These are phyloP conservation scores for Tetramorium parvispinum DNA, from an alignment of 1,140 invertebrate species.

Conservation along the genomic window DNA sequence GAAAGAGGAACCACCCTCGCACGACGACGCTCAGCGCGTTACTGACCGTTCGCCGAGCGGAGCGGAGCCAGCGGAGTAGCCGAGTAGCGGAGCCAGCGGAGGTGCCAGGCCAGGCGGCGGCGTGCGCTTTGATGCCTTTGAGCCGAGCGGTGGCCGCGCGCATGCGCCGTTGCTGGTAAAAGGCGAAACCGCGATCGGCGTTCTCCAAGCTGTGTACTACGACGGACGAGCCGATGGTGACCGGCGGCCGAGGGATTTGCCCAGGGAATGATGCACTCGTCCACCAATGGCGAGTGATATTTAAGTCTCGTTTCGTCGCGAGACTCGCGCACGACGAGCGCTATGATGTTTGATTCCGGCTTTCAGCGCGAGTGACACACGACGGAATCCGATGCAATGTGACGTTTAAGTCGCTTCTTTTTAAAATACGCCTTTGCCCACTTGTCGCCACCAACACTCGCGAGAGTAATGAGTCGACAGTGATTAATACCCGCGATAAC, in stretches of 20 bases:
- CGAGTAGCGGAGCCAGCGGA: not conserved
- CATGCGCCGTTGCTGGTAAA: conserved; percentile 52
- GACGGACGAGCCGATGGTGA: not conserved
- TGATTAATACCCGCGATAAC: conserved; percentile 5
- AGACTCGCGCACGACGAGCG: not conserved
- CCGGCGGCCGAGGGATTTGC: not conserved
- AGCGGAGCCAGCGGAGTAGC: not conserved
- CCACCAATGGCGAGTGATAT: not conserved
- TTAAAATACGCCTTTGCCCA: not conserved
- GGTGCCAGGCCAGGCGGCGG: conserved; percentile 27
- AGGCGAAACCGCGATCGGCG: conserved; percentile 29
- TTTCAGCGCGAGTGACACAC: not conserved
- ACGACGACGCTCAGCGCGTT: conserved; percentile 71
- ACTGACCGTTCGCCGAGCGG: conserved; percentile 67
- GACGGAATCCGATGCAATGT: not conserved
- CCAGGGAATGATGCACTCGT: conserved; percentile 7
- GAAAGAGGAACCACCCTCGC: not conserved
- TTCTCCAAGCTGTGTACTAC: not conserved
- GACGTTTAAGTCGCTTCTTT: not conserved
- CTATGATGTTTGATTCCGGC: not conserved
- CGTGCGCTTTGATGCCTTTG: conserved; percentile 39
- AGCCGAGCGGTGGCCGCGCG: conserved; percentile 33
- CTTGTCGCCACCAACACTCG: not conserved
- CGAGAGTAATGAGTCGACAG: not conserved
- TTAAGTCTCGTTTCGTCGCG: not conserved